Evolutionary conservation across 2,888 invertebrate species (phyloP).

Genomic region (Caenorhabditis doughertyi): DNA sequence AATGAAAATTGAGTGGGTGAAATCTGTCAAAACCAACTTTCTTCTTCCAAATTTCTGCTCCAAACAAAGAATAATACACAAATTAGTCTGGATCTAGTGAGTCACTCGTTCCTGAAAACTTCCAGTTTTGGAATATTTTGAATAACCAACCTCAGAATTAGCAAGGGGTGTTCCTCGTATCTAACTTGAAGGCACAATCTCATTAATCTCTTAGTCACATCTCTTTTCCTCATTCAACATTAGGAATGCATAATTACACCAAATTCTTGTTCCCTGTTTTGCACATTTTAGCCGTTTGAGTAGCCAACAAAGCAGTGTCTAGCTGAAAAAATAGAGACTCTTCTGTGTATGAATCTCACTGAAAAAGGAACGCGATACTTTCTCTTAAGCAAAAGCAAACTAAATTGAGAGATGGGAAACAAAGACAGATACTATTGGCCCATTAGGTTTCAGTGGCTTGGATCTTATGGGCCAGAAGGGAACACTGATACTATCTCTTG

Average conservation of each 20-base stretch:
- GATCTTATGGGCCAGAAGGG: constrained; percentile 41
- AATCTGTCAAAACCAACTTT: constrained; percentile 51
- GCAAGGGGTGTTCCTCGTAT: too few relatives aligned
- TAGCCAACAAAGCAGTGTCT: constrained; percentile 19
- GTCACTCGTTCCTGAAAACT: constrained; percentile 4
- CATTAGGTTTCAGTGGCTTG: constrained; percentile 11
- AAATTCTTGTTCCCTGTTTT: constrained; percentile 31
- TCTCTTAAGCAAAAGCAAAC: constrained; percentile 24
- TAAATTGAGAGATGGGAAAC: constrained; percentile 9
- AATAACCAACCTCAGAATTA: too few relatives aligned
- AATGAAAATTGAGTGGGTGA: constrained; percentile 11
- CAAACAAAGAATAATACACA: not conserved
- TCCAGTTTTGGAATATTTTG: too few relatives aligned
- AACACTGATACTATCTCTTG: constrained; percentile 21
- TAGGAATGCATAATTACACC: constrained; percentile 46
- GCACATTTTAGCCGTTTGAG: constrained; percentile 8
- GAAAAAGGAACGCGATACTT: not conserved
- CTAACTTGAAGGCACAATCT: not conserved
- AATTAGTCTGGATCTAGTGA: constrained; percentile 13
- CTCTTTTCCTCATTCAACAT: constrained; percentile 3
- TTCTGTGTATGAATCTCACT: constrained; percentile 20
- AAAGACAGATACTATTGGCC: constrained; percentile 21
- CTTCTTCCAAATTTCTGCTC: not conserved
- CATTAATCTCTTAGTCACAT: constrained; percentile 18
- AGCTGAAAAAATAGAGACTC: constrained; percentile 30